These are phyloP conservation scores for Drosophila birchii DNA, from an alignment of 2,888 invertebrate species.

Conservation along the genomic window DNA sequence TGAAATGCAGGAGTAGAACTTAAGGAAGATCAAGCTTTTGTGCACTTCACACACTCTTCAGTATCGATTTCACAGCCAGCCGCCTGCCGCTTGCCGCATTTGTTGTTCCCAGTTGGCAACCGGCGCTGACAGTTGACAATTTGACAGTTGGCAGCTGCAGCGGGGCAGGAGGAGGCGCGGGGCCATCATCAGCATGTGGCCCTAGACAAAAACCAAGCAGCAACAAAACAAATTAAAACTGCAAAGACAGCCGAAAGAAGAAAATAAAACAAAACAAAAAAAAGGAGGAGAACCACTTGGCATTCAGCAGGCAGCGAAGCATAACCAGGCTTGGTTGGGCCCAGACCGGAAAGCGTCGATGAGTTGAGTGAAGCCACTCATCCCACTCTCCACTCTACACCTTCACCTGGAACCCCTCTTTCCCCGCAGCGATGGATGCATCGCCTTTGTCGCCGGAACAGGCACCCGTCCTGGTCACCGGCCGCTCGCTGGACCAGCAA, in stretches of 20 bases:
- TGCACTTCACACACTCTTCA: conserved; percentile 13
- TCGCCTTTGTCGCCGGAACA: conserved; percentile 46
- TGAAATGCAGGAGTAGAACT: conserved; percentile 23
- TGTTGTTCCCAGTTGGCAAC: conserved; percentile 24
- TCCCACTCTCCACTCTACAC: conserved; percentile 12
- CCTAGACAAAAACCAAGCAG: conserved; percentile 47
- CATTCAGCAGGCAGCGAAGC: conserved; percentile 64
- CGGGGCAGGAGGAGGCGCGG: conserved; percentile 14
- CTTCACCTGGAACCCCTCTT: conserved; percentile 5
- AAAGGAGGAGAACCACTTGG: conserved; percentile 59
- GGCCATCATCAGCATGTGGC: conserved; percentile 66
- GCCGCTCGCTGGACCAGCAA: conserved; percentile 74
- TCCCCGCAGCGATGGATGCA: conserved; percentile 60
- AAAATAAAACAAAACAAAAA: conserved; percentile 11
- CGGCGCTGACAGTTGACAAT: conserved; percentile 30
- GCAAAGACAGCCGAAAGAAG: conserved; percentile 24
- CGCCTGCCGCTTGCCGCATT: background rate
- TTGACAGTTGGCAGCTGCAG: conserved; percentile 41
- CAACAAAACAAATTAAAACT: conserved; percentile 14
- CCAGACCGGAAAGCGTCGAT: conserved; percentile 73
- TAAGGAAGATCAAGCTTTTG: background rate
- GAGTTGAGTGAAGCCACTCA: conserved; percentile 58
- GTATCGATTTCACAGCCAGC: conserved; percentile 42
- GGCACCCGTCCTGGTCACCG: conserved; percentile 40
- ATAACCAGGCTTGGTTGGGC: conserved; percentile 48